These are phyloP conservation scores for Notarius quadriscutis DNA, from an alignment of 2,113 vertebrate species.

Conservation along the genomic window DNA sequence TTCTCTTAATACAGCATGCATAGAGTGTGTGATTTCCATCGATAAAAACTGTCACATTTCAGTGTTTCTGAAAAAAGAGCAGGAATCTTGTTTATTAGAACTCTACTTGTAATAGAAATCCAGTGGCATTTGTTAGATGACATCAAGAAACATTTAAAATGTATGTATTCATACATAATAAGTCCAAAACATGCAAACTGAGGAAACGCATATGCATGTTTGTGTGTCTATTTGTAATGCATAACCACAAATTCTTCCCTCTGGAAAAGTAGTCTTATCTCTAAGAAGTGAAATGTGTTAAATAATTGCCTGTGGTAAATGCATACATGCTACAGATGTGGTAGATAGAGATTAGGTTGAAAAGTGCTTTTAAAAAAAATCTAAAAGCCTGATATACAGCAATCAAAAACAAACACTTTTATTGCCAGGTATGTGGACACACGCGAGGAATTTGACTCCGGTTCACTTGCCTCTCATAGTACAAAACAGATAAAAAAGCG, in stretches of 20 bases:
- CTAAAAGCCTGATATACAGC: constrained; percentile 33
- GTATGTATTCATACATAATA: neutral
- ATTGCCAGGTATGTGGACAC: no score
- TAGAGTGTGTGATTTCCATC: neutral
- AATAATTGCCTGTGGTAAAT: neutral
- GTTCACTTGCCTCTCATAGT: no score
- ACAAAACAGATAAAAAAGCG: no score
- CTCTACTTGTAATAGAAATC: neutral
- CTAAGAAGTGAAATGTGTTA: neutral
- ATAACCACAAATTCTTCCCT: neutral
- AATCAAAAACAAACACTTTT: no score
- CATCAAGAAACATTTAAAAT: constrained; percentile 3
- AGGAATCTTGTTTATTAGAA: neutral
- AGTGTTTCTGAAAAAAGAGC: neutral
- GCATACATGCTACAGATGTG: neutral
- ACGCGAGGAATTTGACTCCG: no score
- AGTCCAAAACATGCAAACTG: neutral
- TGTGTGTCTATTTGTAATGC: neutral
- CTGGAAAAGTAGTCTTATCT: neutral
- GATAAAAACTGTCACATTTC: neutral
- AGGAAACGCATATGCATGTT: neutral
- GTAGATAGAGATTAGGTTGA: neutral
- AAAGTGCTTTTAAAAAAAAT: neutral
- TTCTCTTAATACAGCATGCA: neutral
- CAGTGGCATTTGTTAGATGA: neutral